Evolutionary conservation across 2,888 invertebrate species (phyloP), one percentile per base, ranked within the genome.

Genomic region (Zaprionus bogoriensis): DNA sequence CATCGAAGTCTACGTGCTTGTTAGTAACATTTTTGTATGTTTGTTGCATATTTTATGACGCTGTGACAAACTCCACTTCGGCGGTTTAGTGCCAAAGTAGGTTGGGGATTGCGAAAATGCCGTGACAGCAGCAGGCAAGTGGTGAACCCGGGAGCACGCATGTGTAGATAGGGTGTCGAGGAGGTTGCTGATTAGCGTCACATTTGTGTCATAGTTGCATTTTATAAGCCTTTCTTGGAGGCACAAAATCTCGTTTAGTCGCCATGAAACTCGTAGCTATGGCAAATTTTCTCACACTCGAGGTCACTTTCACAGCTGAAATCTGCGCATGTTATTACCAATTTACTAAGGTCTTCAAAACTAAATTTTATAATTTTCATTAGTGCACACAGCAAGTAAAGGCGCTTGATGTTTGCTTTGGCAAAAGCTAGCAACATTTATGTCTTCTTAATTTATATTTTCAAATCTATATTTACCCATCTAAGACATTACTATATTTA

Each of bases 1-100:
- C 42, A 44, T 5, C 17, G 44, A 47, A 57, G 51, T 23, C 22
- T 59, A 59, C 42, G 57, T 53, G 48, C 77, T 59, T 61, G 55
- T 68, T 68, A 68, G 81, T 61, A 50, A 47, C 50, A 54, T 52
- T 65, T 64, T 58, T 71, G 48, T 58, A 60, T 66, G 69, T 85
- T 72, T 63, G 87, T 60, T 83, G 83, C 82, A 85, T 85, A 74
- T 67, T 71, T 85, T 71, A 78, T 81, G 78, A 60, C 39, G 50
- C 41, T 38, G 42, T 45, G 70, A 64, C 48, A 74, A 70, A 69
- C 59, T 48, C 55, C 36, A 42, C 64, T 46, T 50, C 14, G 32
- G 27, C 17, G 44, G 71, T 3, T 50, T 58, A 57, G 27, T 28
- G 20, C 39, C 19, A 19, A 27, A 14, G 17, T 47, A 36, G 25